Evolutionary conservation across 2,113 vertebrate species (phyloP).

Genomic region (Spea multiplicata): DNA sequence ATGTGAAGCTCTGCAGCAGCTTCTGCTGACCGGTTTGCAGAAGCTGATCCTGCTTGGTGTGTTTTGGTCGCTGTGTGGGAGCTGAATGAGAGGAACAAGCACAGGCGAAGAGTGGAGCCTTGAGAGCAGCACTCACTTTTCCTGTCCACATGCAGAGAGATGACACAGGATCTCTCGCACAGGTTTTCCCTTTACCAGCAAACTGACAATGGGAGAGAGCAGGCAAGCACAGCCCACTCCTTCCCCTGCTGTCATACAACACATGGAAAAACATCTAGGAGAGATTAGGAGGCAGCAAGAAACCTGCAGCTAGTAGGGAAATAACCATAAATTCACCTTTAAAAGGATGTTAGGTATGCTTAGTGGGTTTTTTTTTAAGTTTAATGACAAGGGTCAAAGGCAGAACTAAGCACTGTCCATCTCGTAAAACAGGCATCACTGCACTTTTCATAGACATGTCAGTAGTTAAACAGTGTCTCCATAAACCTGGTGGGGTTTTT

Average conservation of each 20-base stretch:
- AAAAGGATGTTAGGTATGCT: slow-evolving; percentile 55
- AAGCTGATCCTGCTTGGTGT: slow-evolving; percentile 56
- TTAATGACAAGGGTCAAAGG: slow-evolving; percentile 46
- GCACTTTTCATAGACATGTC: slow-evolving; percentile 46
- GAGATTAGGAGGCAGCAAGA: slow-evolving; percentile 61
- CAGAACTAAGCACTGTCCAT: slow-evolving; percentile 50
- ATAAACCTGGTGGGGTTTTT: slow-evolving; percentile 56
- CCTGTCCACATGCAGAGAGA: slow-evolving; percentile 61
- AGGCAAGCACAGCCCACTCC: slow-evolving; percentile 56
- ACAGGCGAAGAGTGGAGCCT: slow-evolving; percentile 52
- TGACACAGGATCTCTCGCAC: slow-evolving; percentile 62
- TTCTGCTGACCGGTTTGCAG: slow-evolving; percentile 53
- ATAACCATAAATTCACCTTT: slow-evolving; percentile 57
- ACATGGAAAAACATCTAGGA: slow-evolving; percentile 62
- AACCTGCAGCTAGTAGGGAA: slow-evolving; percentile 58
- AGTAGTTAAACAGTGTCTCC: slow-evolving; percentile 50
- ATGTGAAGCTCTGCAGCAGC: slow-evolving; percentile 51
- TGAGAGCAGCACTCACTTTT: slow-evolving; percentile 55
- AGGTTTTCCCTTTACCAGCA: slow-evolving; percentile 60
- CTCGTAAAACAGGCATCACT: slow-evolving; percentile 25
- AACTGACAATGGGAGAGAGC: slow-evolving; percentile 67
- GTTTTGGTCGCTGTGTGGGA: slow-evolving; percentile 58
- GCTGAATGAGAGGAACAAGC: slow-evolving; percentile 58
- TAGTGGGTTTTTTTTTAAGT: slow-evolving; percentile 42
- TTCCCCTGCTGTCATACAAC: slow-evolving; percentile 63